A percentile compares a stretch with the other conserved stretches of the same genome.
Evolutionary conservation across 1,140 invertebrate species (phyloP).

Genomic region (Ostrea edulis): DNA sequence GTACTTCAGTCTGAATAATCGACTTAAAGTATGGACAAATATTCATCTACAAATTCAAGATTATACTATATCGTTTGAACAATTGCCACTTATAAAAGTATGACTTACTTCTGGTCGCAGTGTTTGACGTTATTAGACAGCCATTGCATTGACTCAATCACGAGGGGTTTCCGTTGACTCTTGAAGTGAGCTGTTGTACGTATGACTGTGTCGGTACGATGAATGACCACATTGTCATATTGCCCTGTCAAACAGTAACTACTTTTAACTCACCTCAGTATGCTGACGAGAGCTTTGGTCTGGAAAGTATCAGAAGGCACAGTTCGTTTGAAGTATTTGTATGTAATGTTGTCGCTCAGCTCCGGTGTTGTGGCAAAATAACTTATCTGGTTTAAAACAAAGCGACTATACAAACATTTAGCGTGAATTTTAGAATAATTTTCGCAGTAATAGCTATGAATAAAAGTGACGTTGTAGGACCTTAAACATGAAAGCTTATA

Average conservation of each 20-base stretch:
- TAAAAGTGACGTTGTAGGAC: too few relatives aligned
- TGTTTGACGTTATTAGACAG: not conserved
- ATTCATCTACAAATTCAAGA: too few relatives aligned
- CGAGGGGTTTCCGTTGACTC: not conserved
- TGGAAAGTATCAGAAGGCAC: constrained; percentile 86
- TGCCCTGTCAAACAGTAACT: not conserved
- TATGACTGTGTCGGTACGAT: not conserved
- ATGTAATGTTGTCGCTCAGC: constrained; percentile 80
- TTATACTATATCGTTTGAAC: too few relatives aligned
- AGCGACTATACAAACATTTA: not conserved
- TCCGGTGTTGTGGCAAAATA: constrained; percentile 88
- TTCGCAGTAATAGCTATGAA: too few relatives aligned
- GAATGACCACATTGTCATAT: too few relatives aligned
- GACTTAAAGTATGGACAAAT: too few relatives aligned
- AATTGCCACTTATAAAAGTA: too few relatives aligned
- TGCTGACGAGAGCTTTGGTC: constrained; percentile 84
- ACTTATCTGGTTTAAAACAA: constrained; percentile 81
- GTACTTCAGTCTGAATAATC: too few relatives aligned
- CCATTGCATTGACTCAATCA: not conserved
- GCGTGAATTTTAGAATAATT: too few relatives aligned
- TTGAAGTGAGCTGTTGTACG: not conserved
- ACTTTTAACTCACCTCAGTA: constrained; percentile 73
- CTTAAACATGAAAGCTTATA: too few relatives aligned
- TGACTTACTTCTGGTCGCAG: too few relatives aligned
- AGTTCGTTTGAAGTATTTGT: constrained; percentile 86